Evolutionary conservation across 2,888 invertebrate genomes (phyloP).

Genomic region (Polylopha cassiicola): DNA sequence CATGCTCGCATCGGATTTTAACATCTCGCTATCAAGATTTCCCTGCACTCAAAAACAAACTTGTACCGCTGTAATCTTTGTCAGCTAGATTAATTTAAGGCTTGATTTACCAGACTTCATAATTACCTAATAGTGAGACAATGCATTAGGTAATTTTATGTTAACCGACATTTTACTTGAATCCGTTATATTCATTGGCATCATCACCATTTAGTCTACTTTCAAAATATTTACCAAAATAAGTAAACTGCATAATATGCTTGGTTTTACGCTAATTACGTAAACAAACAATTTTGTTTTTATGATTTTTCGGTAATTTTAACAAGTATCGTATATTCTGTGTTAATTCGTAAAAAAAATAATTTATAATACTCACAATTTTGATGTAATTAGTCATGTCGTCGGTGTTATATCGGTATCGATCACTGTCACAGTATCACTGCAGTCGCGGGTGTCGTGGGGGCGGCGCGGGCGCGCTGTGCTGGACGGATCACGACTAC

Average conservation of each 20-base stretch:
- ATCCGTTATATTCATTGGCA: constrained; percentile 17
- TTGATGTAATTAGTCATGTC: constrained; percentile 62
- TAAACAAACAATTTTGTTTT: too few species aligned
- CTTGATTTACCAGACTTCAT: too few species aligned
- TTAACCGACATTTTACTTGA: constrained; percentile 15
- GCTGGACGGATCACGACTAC: constrained; percentile 52
- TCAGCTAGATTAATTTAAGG: too few species aligned
- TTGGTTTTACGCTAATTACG: constrained; percentile 7
- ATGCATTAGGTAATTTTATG: too few species aligned
- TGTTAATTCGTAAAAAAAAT: constrained; percentile 3
- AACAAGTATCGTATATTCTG: constrained; percentile 14
- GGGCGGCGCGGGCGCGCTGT: constrained; percentile 44
- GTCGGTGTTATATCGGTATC: constrained; percentile 30
- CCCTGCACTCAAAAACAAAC: too few species aligned
- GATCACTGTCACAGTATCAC: constrained; percentile 63
- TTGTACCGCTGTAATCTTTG: too few species aligned
- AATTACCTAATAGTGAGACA: too few species aligned
- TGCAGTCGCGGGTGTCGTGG: constrained; percentile 28
- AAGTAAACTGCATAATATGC: too few species aligned
- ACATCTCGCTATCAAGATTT: constrained; percentile 19
- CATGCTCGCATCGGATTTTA: constrained; percentile 14
- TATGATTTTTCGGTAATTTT: too few species aligned
- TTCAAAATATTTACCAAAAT: constrained; percentile 12
- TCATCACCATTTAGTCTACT: constrained; percentile 12
- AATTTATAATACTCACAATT: constrained; percentile 52